Conservation (phyloP, 2,888 invertebrate species). For the Agrochola lychnidis region DNA sequence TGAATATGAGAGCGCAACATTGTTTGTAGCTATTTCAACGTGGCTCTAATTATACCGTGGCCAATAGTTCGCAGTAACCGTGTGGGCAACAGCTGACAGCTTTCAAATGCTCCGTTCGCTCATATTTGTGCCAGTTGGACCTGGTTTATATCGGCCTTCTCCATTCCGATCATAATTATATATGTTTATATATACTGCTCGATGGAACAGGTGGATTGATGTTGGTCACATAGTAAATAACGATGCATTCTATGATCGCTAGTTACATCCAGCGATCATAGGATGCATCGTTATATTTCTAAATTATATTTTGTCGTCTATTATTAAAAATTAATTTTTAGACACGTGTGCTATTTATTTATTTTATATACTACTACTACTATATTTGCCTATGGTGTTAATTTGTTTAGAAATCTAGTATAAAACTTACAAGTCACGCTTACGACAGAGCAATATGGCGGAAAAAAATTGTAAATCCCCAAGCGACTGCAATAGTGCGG, state of each 20-base stretch:
- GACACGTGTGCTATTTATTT: background rate
- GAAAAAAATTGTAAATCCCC: slow-evolving; percentile 69
- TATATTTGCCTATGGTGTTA: slow-evolving; percentile 21
- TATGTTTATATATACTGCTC: slow-evolving; percentile 35
- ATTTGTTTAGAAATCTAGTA: slow-evolving; percentile 28
- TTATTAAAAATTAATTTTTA: slow-evolving; percentile 15
- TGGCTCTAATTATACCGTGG: slow-evolving; percentile 79
- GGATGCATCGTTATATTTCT: slow-evolving; percentile 14
- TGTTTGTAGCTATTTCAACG: slow-evolving; percentile 79
- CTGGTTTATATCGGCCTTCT: slow-evolving; percentile 62
- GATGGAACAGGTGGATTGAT: slow-evolving; percentile 54
- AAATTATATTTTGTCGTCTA: slow-evolving; percentile 5
- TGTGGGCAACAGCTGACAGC: slow-evolving; percentile 75
- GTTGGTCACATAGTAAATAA: slow-evolving; percentile 40
- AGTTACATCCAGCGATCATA: too few relatives aligned
- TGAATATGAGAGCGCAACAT: slow-evolving; percentile 78
- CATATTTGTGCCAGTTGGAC: slow-evolving; percentile 66
- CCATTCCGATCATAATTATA: slow-evolving; percentile 37
- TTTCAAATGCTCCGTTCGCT: slow-evolving; percentile 70
- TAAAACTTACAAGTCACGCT: slow-evolving; percentile 34
- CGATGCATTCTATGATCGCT: too few relatives aligned
- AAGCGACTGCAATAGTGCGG: slow-evolving; percentile 63
- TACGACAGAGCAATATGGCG: slow-evolving; percentile 33
- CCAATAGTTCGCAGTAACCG: slow-evolving; percentile 72
- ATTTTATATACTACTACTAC: background rate